A percentile compares a stretch with the other conserved stretches of the same genome.
These are phyloP conservation scores for Ahaetulla prasina DNA, from an alignment of 2,113 vertebrate species.

Conservation along the genomic window DNA sequence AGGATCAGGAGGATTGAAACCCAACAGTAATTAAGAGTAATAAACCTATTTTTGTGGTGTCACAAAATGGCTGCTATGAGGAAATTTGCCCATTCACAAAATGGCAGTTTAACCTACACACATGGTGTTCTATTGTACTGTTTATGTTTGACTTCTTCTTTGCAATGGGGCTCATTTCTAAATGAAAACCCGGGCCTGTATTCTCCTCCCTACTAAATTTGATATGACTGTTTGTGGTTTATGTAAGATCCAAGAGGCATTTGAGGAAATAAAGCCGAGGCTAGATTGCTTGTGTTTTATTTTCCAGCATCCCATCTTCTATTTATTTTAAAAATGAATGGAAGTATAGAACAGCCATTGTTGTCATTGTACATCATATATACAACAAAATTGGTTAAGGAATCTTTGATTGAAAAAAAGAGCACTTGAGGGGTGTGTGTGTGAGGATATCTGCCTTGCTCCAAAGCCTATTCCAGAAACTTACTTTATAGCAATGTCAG, in stretches of 20 bases:
- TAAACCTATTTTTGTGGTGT: neutral
- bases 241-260: neutral
- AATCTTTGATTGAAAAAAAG: neutral
- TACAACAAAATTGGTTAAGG: too few relatives aligned
- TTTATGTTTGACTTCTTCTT: neutral
- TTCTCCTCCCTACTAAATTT: neutral
- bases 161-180: neutral
- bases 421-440: too few relatives aligned
- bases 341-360: too few relatives aligned
- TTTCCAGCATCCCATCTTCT: neutral
- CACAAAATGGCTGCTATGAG: neutral
- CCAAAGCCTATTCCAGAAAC: neutral
- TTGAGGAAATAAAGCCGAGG: neutral
- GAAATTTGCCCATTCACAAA: neutral
- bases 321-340: neutral
- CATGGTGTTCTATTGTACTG: neutral
- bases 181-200: neutral
- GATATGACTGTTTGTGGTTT: neutral
- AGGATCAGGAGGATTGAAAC: neutral
- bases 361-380: too few relatives aligned
- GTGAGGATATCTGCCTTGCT: neutral
- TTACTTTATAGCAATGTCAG: neutral
- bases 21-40: neutral
- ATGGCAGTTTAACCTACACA: neutral
- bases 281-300: neutral